Conservation (phyloP, 2,888 invertebrate genomes). For the Archaeoteleia sp. region DNA sequence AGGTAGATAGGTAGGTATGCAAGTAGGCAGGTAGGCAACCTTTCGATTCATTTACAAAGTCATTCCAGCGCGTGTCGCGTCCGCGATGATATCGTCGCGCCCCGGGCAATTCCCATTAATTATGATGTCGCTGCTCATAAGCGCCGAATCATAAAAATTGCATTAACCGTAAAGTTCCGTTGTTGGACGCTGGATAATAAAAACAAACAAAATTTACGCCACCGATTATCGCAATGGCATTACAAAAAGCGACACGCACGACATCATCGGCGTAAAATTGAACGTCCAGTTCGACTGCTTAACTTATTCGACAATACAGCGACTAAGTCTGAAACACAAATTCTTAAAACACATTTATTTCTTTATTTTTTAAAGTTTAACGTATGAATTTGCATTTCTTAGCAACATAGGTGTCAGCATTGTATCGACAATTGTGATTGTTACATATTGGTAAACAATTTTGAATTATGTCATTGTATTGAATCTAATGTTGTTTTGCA, state of each 20-base stretch:
- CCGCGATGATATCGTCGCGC: constrained; percentile 32
- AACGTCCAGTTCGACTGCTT: too few species aligned
- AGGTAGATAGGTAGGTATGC: constrained; percentile 10
- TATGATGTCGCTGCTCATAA: constrained; percentile 50
- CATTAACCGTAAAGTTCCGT: not conserved
- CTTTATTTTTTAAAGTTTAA: too few species aligned
- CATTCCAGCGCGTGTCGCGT: constrained; percentile 39
- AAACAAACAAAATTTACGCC: not conserved
- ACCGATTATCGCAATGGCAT: not conserved
- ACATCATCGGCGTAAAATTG: too few species aligned
- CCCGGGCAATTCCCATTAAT: constrained; percentile 55
- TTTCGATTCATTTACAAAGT: constrained; percentile 53
- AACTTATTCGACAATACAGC: too few species aligned
- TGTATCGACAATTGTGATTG: too few species aligned
- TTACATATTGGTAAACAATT: too few species aligned
- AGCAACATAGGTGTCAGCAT: too few species aligned
- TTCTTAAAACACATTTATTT: too few species aligned
- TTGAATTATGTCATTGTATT: too few species aligned
- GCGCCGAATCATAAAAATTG: constrained; percentile 15
- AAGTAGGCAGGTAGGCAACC: constrained; percentile 8
- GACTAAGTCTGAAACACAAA: too few species aligned
- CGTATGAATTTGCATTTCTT: too few species aligned
- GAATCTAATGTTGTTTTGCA: too few species aligned
- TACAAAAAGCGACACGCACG: not conserved
- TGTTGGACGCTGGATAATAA: not conserved